Evolutionary conservation across 1,140 invertebrate species (phyloP), one percentile per base, ranked within the genome.

Genomic region (Lerema accius): DNA sequence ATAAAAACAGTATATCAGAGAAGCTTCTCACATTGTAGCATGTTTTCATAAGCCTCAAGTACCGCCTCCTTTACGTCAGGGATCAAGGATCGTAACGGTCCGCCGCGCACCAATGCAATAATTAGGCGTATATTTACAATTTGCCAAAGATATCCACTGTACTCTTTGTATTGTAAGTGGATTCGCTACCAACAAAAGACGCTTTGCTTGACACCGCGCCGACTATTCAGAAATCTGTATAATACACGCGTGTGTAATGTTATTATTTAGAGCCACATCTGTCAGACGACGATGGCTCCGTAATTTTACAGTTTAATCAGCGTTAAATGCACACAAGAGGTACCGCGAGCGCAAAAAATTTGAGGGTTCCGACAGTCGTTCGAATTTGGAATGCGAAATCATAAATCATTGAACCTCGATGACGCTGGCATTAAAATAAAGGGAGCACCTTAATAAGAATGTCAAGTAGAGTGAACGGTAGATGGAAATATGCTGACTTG

Each of bases 281-380:
- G 87, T 87, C 84, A 85, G 78, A 84, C 72, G 71, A 69, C 77
- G 71, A 76, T 77, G 76, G 69, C 74, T 82, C 66, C 58, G 76
- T 82, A 88, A 90, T 90, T 90, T 90, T 89, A 90, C 87, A 90
- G 87, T 90, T 89, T 90, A 90, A 90, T 90, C 86, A 89, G 86
- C 87, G 87, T 90, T 90, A 90, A 89, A 90, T 90, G 77, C 73
- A 73, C 73, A 80, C 73, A 85, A 37, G 67, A 84, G 73, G 70
- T 74, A 78, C 84, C 81, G 84, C 79, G 59, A 46, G 37, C 46
- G 69, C 51, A 86, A 85, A 88, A 89, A 87, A 78, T 63, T 55
- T 68, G 49, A 72, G 60, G 56, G 59, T 49, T 61, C 69, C 71
- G 67, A 71, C 53, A 73, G 73, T 74, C 76, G 77, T 71, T 71